Evolutionary conservation across 1,140 invertebrate species (phyloP), one percentile per base, ranked within the genome.

Genomic region (Phthorimaea operculella): DNA sequence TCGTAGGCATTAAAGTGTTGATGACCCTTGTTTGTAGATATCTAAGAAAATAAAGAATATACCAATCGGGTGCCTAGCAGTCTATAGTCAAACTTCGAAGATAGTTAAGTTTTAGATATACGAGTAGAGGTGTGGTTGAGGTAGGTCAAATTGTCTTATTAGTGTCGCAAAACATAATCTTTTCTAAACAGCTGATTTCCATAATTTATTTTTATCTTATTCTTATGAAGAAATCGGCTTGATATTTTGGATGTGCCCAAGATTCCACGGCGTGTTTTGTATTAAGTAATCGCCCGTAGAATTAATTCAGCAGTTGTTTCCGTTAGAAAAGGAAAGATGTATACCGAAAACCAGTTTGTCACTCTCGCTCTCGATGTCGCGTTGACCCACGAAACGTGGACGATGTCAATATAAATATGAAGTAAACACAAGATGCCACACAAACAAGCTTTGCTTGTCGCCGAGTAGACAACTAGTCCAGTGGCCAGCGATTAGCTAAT

Each of bases 401-500:
- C 48, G 66, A 66, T 63, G 56, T 59, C 70, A 66, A 82, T 80
- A 80, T 83, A 84, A 81, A 81, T 79, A 77, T 77, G 71, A 73
- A 64, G 60, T 59, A 70, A 70, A 58, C 57, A 57, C 56, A 55
- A 55, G 60, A 74, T 63, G 57, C 58, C 53, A 64, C 69, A 79
- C 76, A 81, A 74, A 78, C 79, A 74, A 77, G 70, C 70, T 58
- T 54, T 57, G 72, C 68, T 78, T 74, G 78, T 80, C 66, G 70
- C 62, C 60, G 70, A 69, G 66, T 52, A 74, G 53, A 82, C 78
- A 78, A 67, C 58, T 70, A 57, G 52, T 63, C 54, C 44, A 61
- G 79, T 82, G 62, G 79, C 79, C 79, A 76, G 82, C 82, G 77
- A 71, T 81, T 85, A 85, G 82, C 82, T 85, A 81, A 71, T 71